These are phyloP conservation scores for Danio tinwini DNA, from an alignment of 2,797 vertebrate species.

Conservation along the genomic window DNA sequence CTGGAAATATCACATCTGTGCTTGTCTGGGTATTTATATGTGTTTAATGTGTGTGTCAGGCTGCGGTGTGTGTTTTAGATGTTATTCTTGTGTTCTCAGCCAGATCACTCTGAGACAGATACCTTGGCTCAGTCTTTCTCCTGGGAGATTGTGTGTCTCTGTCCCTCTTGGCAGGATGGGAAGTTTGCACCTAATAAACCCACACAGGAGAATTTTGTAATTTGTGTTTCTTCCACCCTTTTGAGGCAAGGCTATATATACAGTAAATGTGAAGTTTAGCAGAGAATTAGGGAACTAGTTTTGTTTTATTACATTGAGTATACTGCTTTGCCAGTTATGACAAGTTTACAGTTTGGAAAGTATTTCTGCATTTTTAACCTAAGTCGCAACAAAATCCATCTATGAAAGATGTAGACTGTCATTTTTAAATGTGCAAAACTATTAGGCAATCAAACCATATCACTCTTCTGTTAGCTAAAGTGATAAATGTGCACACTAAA, in stretches of 20 bases:
- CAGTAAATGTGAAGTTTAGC: neutral
- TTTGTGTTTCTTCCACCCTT: neutral
- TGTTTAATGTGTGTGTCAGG: slow-evolving; percentile 25
- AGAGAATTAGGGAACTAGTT: neutral
- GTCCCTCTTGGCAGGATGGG: slow-evolving; percentile 15
- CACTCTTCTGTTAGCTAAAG: no score
- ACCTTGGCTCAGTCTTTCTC: slow-evolving; percentile 14
- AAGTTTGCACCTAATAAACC: slow-evolving; percentile 6
- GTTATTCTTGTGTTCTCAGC: slow-evolving; percentile 19
- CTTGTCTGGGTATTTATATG: slow-evolving; percentile 10
- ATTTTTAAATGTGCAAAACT: no score
- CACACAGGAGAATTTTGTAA: neutral
- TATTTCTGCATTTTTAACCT: no score
- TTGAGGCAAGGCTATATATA: neutral
- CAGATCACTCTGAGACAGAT: neutral
- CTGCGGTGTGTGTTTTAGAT: slow-evolving; percentile 4
- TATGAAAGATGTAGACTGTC: no score
- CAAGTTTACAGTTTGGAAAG: no score
- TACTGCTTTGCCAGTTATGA: no score
- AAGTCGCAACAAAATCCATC: no score
- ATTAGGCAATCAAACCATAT: no score
- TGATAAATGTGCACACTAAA: no score
- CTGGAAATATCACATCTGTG: slow-evolving; percentile 1
- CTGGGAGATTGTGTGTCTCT: neutral
- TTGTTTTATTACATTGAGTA: no score